Conservation (phyloP, 2,888 invertebrate genomes). For the Zootermopsis nevadensis region DNA sequence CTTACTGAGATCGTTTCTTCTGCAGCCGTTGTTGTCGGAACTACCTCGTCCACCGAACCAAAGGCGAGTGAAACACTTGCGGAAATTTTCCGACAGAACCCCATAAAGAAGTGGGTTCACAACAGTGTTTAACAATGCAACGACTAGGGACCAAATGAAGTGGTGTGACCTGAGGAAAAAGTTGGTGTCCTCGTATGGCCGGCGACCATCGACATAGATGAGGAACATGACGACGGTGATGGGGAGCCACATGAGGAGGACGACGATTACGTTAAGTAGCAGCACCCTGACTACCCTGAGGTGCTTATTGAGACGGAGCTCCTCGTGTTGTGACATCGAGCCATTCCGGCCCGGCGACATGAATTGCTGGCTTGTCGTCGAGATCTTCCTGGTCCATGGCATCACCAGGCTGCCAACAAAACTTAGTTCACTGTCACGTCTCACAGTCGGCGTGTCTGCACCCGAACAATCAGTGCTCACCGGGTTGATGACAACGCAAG, state of each 20-base stretch:
- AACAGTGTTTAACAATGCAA: slow-evolving; percentile 68
- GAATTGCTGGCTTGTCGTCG: slow-evolving; percentile 58
- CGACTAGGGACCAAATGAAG: slow-evolving; percentile 65
- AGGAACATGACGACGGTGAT: slow-evolving; percentile 67
- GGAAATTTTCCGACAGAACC: slow-evolving; percentile 68
- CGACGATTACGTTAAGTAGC: slow-evolving; percentile 67
- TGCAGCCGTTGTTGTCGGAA: slow-evolving; percentile 54
- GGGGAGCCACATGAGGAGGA: slow-evolving; percentile 70
- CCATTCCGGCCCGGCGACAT: slow-evolving; percentile 63
- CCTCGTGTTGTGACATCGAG: slow-evolving; percentile 65
- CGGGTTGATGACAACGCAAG: slow-evolving; percentile 60
- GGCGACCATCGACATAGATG: slow-evolving; percentile 67
- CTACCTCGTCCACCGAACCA: slow-evolving; percentile 58
- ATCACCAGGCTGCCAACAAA: slow-evolving; percentile 63
- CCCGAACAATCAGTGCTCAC: slow-evolving; percentile 29
- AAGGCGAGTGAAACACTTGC: slow-evolving; percentile 63
- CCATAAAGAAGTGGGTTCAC: slow-evolving; percentile 70
- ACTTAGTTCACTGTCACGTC: slow-evolving; percentile 66
- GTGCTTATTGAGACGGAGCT: slow-evolving; percentile 67
- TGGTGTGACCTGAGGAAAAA: slow-evolving; percentile 68
- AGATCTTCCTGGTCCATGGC: slow-evolving; percentile 65
- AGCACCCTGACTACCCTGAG: slow-evolving; percentile 67
- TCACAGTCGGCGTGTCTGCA: slow-evolving; percentile 54
- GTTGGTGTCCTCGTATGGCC: slow-evolving; percentile 64
- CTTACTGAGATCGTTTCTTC: slow-evolving; percentile 51